Base-by-base conservation (phyloP, 1,140 invertebrate species). In the Drosophila prosaltans region DNA sequence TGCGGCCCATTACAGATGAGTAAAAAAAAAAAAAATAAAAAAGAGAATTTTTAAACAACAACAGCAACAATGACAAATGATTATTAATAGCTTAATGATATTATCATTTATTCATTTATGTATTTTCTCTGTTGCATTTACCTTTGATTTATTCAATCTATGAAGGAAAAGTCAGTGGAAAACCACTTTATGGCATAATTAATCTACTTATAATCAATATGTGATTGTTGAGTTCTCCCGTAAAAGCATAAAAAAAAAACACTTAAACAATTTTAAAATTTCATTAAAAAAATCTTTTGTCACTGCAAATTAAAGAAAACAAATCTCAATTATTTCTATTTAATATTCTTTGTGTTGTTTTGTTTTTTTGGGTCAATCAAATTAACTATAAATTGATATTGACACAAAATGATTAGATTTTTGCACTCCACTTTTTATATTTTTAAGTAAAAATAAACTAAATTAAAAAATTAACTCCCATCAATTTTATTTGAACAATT, bases 1-100 rank as follows among this genome's bases (percentile, higher is more conserved):
- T 77, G 83, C 48, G 70, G 62, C 54, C 36, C 32, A 40, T 59
- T 59, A 39, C 74, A 65, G 70, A 68, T 45, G 64, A 55, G 10
- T 10, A 1, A 2, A 51, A 26, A 51, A 10, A 26, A 24, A 48
- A 51, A 3, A 11, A 24, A 16, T 9, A 48, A 51, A 3, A 11
- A 24, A 58, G 40, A 58, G 57, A 28, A 48, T 59, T 76, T 72
- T 43, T 65, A 58, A 28, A 10, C 45, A 68, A 55, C 43, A 62
- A 11, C 21, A 32, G n/a, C 32, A 48, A 24, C 58, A 30, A 70
- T 81, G 84, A 84, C 84, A 89, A 89, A 89, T 81, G 63, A 75
- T 89, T 84, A 89, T 89, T 89, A 89, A 89, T 89, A 89, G 84
- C 80, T 89, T 81, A 78, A 84, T 90, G 69, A 89, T 78, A 78